phyloP scores from a whole-genome alignment of 2,113 vertebrate species.

The Puffinus mauretanicus region DNA sequence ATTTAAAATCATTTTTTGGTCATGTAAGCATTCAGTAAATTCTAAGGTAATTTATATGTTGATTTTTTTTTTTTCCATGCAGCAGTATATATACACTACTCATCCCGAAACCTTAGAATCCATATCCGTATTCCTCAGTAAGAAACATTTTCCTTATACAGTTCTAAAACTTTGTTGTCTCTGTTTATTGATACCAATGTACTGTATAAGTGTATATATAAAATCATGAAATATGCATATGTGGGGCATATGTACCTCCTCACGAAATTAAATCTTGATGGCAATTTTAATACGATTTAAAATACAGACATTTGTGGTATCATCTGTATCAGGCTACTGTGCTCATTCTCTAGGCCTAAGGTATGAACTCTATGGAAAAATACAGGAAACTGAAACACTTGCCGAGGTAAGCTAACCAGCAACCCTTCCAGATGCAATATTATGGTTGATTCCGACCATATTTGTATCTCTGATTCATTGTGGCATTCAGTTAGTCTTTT shows the following conservation, averaged over 20 bases:
- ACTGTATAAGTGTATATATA: neutral
- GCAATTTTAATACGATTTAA: neutral
- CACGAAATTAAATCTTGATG: neutral
- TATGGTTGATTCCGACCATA: neutral
- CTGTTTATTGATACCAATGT: neutral
- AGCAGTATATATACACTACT: neutral
- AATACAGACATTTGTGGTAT: neutral
- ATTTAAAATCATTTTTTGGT: neutral
- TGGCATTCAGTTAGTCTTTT: neutral
- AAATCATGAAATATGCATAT: neutral
- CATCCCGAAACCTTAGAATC: neutral
- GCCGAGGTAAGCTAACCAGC: neutral
- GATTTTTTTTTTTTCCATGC: neutral
- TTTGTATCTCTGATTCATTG: neutral
- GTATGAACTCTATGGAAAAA: neutral
- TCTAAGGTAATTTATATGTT: neutral
- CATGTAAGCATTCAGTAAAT: neutral
- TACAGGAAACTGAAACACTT: neutral
- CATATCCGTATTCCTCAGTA: neutral
- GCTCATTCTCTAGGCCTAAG: neutral
- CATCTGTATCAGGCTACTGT: neutral
- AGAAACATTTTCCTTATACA: neutral
- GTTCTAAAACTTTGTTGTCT: neutral
- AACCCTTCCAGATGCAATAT: neutral
- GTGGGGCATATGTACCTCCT: neutral